Evolutionary conservation across 2,888 invertebrate species (phyloP), one percentile per base, ranked within the genome.

Genomic region (Adineta ricciae): DNA sequence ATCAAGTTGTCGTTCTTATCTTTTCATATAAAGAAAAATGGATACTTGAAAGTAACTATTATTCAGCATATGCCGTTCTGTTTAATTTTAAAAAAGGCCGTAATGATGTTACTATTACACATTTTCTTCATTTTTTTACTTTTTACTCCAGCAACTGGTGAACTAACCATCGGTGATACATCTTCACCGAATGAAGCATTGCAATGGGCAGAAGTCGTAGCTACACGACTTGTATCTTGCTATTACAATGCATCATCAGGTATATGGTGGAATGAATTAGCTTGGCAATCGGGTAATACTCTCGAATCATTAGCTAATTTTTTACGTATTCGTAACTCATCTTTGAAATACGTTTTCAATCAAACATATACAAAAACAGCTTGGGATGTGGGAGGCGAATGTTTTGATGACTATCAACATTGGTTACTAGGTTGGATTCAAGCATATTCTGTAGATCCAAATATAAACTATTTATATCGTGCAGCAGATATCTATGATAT

Each of bases 401-500:
- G 64, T 32, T 64, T 32, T 27, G 64, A 64, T 64, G 64, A 64
- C 27, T 32, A 64, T n/a, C 64, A 64, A 64, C 32, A 32, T 27
- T 64, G 64, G 64, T 64, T 64, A 32, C 16, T 64, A n/a, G 64
- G 27, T 27, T 64, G 64, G 64, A 32, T n/a, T 14, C 64, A 64
- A 32, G 27, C 27, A n/a, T 64, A 64, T 64, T 9, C 1, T n/a
- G 64, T 64, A 32, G 64, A 64, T 64, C 64, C 1, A 64, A 64
- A 64, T 64, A 64, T 64, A n/a, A 64, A 64, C 1, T 64, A 64
- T 64, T 64, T 64, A 64, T 27, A 64, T 5, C 56, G 56, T 64
- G 56, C 56, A 21, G 56, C 56, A 64, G 56, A 64, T 64, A 64
- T 64, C 27, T 64, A 64, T 64, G 64, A 64, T 64, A n/a, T n/a